Evolutionary conservation across 2,888 invertebrate species (phyloP), one percentile per base, ranked within the genome.

Genomic region (Xestoiulus laeticollis): DNA sequence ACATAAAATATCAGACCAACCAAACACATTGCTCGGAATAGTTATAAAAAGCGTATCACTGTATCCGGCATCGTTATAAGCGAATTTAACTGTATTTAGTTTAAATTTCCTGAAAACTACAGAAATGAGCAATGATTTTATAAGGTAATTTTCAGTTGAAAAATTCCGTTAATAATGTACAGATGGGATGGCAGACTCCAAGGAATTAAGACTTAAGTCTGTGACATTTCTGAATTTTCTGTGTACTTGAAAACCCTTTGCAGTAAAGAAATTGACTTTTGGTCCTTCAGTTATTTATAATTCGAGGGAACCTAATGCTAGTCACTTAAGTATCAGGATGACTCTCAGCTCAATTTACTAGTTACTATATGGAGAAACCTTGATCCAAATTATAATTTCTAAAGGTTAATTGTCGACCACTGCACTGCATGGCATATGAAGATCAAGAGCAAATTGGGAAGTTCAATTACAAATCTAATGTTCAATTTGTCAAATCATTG

Each of bases 401-500:
- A 78, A 78, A 78, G 78, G 78, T 78, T 78, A 78, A 78, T 78
- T 78, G 26, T 32, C 78, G 30, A 78, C 0, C 12, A 30, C 30
- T 32, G 78, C 78, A 30, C 30, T 14, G 26, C 30, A 78, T 32
- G 78, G 78, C 78, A 78, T 16, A 26, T 78, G 78, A 78, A 78
- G 78, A 78, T 78, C 78, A 78, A 78, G 78, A 30, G 78, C 78
- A 30, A 26, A 22, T 22, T 32, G 30, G 30, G 16, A 4, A 78
- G 78, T 26, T 78, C 78, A 78, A 78, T 78, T 78, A 78, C 78
- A 30, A 30, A 78, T 30, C 14, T 78, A 30, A 78, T 30, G 5
- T 78, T 30, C 30, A 78, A 78, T 78, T 78, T 78, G 30, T 78
- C 78, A 78, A 78, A 78, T 78, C 78, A 78, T 78, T 78, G 78